Evolutionary conservation across 2,113 vertebrate species (phyloP).

Genomic region (Illadopsis cleaveri): DNA sequence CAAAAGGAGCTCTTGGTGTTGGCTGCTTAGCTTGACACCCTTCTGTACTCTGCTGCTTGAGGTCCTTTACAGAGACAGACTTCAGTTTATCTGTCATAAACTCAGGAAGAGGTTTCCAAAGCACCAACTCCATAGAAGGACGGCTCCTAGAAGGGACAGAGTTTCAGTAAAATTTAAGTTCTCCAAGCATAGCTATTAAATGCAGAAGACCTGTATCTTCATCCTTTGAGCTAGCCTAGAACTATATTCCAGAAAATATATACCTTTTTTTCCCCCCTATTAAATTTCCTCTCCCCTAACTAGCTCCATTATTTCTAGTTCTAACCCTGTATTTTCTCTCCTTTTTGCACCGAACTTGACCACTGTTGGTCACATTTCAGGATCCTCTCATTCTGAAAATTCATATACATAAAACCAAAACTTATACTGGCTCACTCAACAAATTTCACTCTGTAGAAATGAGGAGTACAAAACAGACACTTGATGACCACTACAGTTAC

Average conservation of each 20-base stretch:
- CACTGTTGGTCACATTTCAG: not conserved
- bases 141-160: constrained; percentile 72
- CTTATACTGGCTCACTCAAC: not conserved
- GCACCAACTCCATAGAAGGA: constrained; percentile 81
- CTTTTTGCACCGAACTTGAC: not conserved
- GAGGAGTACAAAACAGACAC: not conserved
- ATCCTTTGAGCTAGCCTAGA: not conserved
- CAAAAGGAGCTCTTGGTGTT: constrained; percentile 51
- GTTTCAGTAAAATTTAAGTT: not conserved
- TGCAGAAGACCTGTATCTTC: not conserved
- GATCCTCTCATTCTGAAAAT: not conserved
- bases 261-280: not conserved
- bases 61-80: constrained; percentile 63
- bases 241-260: not conserved
- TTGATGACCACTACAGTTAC: not conserved
- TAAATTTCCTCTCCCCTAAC: not conserved
- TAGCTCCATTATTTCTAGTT: not conserved
- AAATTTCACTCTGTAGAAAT: not conserved
- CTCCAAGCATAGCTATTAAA: not conserved
- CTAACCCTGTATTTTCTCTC: not conserved
- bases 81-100: constrained; percentile 76
- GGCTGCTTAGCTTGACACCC: constrained; percentile 49
- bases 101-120: constrained; percentile 81
- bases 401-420: not conserved
- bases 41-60: constrained; percentile 50